These are phyloP conservation scores for Formica selysi DNA, from an alignment of 1,140 invertebrate species.

Conservation along the genomic window DNA sequence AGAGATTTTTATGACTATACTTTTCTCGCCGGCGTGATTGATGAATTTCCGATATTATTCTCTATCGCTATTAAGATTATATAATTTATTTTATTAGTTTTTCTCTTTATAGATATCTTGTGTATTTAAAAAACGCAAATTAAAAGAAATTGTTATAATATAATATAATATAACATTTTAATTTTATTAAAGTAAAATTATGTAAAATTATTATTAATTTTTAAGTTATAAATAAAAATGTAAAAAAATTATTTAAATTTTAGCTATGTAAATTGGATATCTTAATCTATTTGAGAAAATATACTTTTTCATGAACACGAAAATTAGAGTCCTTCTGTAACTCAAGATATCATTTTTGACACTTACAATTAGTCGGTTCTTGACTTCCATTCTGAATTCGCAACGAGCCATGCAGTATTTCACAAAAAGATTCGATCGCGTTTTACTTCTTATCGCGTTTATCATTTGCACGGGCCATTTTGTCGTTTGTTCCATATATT, in stretches of 20 bases:
- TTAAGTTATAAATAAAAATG: neutral
- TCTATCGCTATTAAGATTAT: neutral
- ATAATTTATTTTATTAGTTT: too few relatives aligned
- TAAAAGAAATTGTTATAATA: too few relatives aligned
- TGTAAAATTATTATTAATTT: too few relatives aligned
- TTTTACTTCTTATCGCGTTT: constrained; percentile 10
- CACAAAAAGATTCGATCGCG: neutral
- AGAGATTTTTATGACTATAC: neutral
- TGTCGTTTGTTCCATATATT: constrained; percentile 1
- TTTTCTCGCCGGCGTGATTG: neutral
- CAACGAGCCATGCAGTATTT: neutral
- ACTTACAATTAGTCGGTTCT: neutral
- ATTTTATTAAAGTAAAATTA: neutral
- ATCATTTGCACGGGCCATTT: neutral
- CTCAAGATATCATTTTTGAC: neutral
- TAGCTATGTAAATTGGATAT: neutral
- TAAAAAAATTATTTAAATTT: neutral
- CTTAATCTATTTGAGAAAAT: neutral
- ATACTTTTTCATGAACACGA: neutral
- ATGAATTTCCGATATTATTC: constrained; percentile 26
- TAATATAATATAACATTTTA: too few relatives aligned
- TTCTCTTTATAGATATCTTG: too few relatives aligned
- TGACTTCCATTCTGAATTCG: neutral
- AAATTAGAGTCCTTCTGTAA: neutral
- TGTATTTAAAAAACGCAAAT: too few relatives aligned